These are phyloP conservation scores for Rhopalosiphum maidis DNA, from an alignment of 1,140 invertebrate species.

Conservation along the genomic window DNA sequence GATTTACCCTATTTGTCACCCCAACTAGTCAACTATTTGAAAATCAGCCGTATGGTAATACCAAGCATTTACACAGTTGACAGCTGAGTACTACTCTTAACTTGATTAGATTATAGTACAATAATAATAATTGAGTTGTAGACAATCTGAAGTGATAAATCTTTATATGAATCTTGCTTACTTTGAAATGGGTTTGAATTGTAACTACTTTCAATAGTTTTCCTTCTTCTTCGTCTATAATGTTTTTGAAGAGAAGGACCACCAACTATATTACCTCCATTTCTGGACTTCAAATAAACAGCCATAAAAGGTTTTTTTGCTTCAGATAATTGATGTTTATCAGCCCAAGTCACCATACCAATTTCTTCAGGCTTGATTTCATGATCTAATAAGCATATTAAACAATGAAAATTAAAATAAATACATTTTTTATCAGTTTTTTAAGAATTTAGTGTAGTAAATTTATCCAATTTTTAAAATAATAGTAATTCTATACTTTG, in stretches of 20 bases:
- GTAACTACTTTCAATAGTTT: conserved; percentile 61
- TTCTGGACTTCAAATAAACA: conserved; percentile 78
- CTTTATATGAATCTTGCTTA: conserved; percentile 36
- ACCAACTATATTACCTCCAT: conserved; percentile 65
- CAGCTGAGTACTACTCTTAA: no score
- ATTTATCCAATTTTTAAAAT: neutral
- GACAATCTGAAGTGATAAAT: neutral
- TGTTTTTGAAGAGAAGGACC: conserved; percentile 64
- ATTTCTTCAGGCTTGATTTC: conserved; percentile 83
- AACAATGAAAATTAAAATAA: neutral
- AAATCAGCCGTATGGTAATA: no score
- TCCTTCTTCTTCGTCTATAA: conserved; percentile 67
- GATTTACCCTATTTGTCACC: no score
- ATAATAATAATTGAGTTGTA: no score
- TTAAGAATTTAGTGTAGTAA: neutral
- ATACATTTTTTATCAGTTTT: neutral
- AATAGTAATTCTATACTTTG: no score
- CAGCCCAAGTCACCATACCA: conserved; percentile 74
- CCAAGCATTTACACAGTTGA: no score
- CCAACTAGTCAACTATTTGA: no score
- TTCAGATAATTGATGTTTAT: conserved; percentile 70
- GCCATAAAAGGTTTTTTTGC: conserved; percentile 90
- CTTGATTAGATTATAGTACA: no score
- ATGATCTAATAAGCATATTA: conserved; percentile 67
- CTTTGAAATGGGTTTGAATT: conserved; percentile 60